phyloP scores from a whole-genome alignment of 2,888 invertebrate species.

The Drosophila siamana region DNA sequence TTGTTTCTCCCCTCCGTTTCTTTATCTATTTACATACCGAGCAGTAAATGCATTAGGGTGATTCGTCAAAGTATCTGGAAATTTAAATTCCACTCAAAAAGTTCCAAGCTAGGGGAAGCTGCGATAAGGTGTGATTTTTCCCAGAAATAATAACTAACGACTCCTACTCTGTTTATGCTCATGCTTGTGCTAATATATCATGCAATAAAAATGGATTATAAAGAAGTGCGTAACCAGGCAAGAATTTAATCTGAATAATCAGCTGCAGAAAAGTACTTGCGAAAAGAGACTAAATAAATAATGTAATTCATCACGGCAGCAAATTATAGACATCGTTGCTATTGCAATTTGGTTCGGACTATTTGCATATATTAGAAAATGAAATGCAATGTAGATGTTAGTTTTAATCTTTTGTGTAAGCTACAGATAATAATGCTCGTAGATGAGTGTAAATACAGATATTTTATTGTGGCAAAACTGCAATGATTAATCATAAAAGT shows the following conservation, averaged over 20 bases:
- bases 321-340: neutral
- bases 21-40: slow-evolving; percentile 8
- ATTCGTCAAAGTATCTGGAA: neutral
- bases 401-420: neutral
- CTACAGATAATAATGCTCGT: neutral
- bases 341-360: too few species aligned
- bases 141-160: neutral
- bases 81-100: neutral
- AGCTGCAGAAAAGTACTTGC: neutral
- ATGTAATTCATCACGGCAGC: neutral
- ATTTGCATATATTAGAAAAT: too few species aligned
- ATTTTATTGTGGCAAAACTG: neutral
- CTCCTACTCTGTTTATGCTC: neutral
- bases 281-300: neutral
- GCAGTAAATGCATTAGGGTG: slow-evolving; percentile 1
- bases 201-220: slow-evolving; percentile 7
- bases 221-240: slow-evolving; percentile 1
- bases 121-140: slow-evolving; percentile 4
- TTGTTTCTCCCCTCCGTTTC: neutral
- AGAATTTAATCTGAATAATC: slow-evolving; percentile 1
- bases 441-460: neutral
- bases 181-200: slow-evolving; percentile 7
- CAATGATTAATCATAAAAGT: too few species aligned
- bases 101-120: neutral
- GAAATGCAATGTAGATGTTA: neutral